Percentiles rank a stretch among this genome's conserved stretches.
These are phyloP conservation scores for Scomber colias DNA, from an alignment of 2,113 vertebrate genomes.

Conservation along the genomic window DNA sequence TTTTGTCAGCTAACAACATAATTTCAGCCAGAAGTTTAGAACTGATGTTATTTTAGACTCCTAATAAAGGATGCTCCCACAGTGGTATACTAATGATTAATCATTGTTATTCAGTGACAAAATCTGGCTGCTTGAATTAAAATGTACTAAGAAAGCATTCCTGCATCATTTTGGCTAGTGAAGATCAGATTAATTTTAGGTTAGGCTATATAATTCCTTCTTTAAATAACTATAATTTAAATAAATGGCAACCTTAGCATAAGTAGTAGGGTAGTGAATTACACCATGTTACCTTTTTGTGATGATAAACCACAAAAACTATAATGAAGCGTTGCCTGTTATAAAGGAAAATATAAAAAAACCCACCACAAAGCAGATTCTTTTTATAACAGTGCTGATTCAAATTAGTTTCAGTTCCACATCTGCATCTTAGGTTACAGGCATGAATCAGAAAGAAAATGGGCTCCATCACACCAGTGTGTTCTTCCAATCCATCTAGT, in stretches of 20 bases:
- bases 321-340: too few relatives aligned
- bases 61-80: conserved; percentile 1
- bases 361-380: too few relatives aligned
- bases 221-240: neutral
- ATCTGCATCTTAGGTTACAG: conserved; percentile 4
- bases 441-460: neutral
- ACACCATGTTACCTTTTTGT: neutral
- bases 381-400: neutral
- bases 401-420: conserved; percentile 12
- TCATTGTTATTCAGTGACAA: neutral
- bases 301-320: too few relatives aligned
- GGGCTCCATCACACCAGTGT: neutral
- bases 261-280: neutral
- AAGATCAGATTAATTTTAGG: neutral
- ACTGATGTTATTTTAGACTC: neutral
- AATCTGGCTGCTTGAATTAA: neutral
- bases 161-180: neutral
- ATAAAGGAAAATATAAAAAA: too few relatives aligned
- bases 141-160: neutral
- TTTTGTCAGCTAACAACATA: neutral
- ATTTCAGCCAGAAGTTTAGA: neutral
- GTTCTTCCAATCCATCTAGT: neutral
- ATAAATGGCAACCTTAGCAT: neutral
- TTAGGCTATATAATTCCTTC: neutral
- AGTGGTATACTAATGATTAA: neutral